These are phyloP conservation scores for Sinocyclocheilus grahami DNA, from an alignment of 2,113 vertebrate genomes.

Conservation along the genomic window DNA sequence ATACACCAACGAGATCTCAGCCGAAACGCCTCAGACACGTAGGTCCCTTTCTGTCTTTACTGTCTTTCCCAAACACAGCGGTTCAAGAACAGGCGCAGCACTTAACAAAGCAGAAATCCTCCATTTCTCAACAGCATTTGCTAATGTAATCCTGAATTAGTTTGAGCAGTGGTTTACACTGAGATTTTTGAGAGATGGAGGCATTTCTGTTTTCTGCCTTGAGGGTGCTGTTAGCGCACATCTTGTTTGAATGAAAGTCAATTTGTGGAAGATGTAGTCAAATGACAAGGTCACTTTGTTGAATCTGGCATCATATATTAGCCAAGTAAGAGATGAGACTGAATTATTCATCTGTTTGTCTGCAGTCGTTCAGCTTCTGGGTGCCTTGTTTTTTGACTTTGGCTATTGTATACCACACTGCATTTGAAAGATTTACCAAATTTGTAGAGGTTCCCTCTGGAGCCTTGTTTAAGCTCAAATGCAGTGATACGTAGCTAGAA, in stretches of 20 bases:
- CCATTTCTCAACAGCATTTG: constrained; percentile 18
- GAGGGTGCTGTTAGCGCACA: constrained; percentile 55
- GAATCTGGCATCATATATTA: constrained; percentile 5
- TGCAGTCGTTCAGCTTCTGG: background rate
- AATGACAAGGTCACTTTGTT: constrained; percentile 69
- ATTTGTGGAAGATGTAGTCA: constrained; percentile 57
- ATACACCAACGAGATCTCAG: constrained; percentile 94
- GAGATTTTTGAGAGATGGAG: constrained; percentile 71
- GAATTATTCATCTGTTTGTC: constrained; percentile 17
- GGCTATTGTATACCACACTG: constrained; percentile 21
- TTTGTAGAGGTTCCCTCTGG: constrained; percentile 44
- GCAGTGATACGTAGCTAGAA: constrained; percentile 59
- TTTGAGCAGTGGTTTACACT: constrained; percentile 10
- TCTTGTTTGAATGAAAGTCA: constrained; percentile 8
- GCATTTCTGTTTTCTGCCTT: constrained; percentile 38
- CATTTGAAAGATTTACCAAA: constrained; percentile 21
- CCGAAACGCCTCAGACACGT: constrained; percentile 99
- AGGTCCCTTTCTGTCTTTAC: constrained; percentile 86
- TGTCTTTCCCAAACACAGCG: background rate
- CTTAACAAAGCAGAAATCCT: background rate
- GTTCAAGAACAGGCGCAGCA: background rate
- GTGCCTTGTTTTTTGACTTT: constrained; percentile 51
- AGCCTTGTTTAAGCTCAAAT: constrained; percentile 72
- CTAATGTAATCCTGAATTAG: constrained; percentile 9
- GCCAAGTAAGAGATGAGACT: constrained; percentile 58